Evolutionary conservation across 2,888 invertebrate genomes (phyloP).

Genomic region (Smittia sp.): DNA sequence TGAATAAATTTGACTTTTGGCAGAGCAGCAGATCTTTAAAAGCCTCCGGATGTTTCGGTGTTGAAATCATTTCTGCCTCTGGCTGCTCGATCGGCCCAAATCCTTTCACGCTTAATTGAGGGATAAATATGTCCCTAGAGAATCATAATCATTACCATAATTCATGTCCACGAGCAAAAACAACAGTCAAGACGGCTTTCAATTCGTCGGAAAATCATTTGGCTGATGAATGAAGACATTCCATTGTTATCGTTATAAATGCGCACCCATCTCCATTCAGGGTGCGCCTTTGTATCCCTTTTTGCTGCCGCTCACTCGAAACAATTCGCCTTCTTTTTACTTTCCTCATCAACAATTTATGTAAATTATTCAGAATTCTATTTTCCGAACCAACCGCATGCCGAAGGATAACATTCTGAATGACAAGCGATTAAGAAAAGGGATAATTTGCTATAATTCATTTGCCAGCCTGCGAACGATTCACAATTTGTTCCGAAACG

Average conservation of each 20-base stretch:
- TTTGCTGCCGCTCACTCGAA: neutral
- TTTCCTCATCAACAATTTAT: neutral
- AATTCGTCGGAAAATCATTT: neutral
- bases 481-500: neutral
- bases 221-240: slow-evolving; percentile 12
- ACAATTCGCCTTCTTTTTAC: neutral
- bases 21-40: no score
- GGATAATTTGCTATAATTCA: slow-evolving; percentile 18
- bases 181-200: neutral
- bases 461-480: neutral
- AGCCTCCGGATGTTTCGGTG: neutral
- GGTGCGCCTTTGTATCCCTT: slow-evolving; percentile 5
- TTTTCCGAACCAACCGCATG: neutral
- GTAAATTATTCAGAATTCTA: slow-evolving; percentile 12
- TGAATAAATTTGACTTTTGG: no score
- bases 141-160: slow-evolving; percentile 4
- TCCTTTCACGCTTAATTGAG: neutral
- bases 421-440: slow-evolving; percentile 28
- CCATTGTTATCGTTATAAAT: neutral
- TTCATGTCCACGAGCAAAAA: slow-evolving; percentile 2
- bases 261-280: slow-evolving; percentile 5
- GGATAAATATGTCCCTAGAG: neutral
- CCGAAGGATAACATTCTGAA: slow-evolving; percentile 25
- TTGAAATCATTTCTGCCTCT: no score
- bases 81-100: neutral